phyloP scores from a whole-genome alignment of 2,113 vertebrate species.

The Melozone crissalis region DNA sequence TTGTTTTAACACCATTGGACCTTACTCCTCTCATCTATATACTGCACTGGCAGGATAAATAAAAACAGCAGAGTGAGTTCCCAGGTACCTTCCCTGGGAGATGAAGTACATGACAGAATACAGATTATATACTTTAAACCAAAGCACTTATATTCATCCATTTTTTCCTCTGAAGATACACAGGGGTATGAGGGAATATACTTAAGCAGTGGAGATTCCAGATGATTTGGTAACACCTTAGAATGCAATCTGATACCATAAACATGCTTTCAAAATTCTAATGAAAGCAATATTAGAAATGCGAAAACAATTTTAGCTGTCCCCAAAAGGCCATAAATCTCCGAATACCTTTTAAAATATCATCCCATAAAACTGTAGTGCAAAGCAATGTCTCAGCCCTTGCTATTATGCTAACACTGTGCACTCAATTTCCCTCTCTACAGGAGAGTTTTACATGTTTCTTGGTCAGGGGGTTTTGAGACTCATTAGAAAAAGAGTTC shows the following conservation, averaged over 20 bases:
- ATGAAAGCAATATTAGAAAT: constrained; percentile 55
- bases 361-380: constrained; percentile 33
- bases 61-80: constrained; percentile 69
- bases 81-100: constrained; percentile 64
- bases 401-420: constrained; percentile 35
- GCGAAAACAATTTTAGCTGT: constrained; percentile 65
- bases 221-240: constrained; percentile 48
- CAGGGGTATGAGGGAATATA: constrained; percentile 33
- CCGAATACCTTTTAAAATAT: constrained; percentile 42
- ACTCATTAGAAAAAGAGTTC: neutral
- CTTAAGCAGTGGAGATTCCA: constrained; percentile 52
- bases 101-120: constrained; percentile 69
- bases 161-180: constrained; percentile 33
- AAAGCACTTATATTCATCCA: constrained; percentile 8
- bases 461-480: constrained; percentile 2
- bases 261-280: constrained; percentile 47
- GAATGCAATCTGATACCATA: constrained; percentile 52
- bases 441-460: neutral
- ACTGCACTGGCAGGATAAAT: constrained; percentile 70
- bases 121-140: constrained; percentile 71
- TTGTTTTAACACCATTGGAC: constrained; percentile 72
- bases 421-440: constrained; percentile 42
- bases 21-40: constrained; percentile 69
- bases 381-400: constrained; percentile 29
- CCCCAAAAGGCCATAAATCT: constrained; percentile 42